Evolutionary conservation across 2,113 vertebrate genomes (phyloP).

Genomic region (Osmerus mordax): DNA sequence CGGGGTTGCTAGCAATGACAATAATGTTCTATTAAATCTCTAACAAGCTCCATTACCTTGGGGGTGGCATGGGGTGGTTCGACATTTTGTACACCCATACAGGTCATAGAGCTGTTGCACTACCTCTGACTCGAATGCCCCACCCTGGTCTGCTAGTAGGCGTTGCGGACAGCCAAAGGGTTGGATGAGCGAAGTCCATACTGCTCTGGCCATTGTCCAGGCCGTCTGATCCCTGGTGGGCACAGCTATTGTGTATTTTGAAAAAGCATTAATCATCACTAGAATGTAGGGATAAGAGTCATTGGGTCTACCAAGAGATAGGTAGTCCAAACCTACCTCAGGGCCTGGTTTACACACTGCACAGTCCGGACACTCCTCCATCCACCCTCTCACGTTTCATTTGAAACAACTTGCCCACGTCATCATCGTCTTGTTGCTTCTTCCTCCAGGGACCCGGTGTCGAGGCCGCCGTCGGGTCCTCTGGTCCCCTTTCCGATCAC

Average conservation of each 20-base stretch:
- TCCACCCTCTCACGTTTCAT: neutral
- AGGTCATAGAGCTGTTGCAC: no score
- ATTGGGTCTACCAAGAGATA: neutral
- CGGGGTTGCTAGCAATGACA: neutral
- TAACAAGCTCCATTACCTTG: neutral
- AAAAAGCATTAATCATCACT: neutral
- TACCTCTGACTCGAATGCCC: no score
- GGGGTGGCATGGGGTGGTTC: no score
- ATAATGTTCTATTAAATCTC: neutral
- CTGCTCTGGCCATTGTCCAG: neutral
- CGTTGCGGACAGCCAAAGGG: no score
- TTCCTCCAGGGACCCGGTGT: neutral
- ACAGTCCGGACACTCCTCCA: neutral
- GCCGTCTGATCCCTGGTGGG: neutral
- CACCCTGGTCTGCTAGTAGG: no score
- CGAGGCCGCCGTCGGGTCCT: no score
- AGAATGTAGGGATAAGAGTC: neutral
- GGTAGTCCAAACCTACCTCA: neutral
- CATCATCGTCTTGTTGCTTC: neutral
- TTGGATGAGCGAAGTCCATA: neutral
- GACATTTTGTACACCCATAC: no score
- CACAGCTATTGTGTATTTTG: neutral
- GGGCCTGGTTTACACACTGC: neutral
- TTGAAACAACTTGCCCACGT: neutral
- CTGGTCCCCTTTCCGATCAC: no score